Conservation (phyloP, 1,140 invertebrate genomes). For the Apis cerana region DNA sequence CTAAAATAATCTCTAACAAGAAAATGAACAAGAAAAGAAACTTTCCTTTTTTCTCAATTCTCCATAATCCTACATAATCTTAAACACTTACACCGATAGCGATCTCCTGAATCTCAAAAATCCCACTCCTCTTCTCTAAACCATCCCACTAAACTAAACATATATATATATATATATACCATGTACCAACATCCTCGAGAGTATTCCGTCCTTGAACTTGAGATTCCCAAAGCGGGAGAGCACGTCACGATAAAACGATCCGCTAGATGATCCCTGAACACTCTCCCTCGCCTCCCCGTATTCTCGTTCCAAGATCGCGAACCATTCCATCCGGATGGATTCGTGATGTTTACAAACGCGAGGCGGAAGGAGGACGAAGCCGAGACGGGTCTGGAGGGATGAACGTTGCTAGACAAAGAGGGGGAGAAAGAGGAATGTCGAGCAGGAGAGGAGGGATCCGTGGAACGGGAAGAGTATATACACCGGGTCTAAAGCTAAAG, state of each 20-base stretch:
- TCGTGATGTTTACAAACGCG: conserved; percentile 34
- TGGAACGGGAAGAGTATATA: not conserved
- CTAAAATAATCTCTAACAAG: no score
- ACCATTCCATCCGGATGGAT: not conserved
- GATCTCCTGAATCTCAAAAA: no score
- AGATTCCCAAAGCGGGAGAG: not conserved
- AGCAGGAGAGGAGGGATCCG: conserved; percentile 13
- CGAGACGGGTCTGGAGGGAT: conserved; percentile 40
- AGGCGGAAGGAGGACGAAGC: conserved; percentile 31
- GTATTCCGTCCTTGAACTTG: not conserved
- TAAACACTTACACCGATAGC: no score
- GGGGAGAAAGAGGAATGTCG: conserved; percentile 9
- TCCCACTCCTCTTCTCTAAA: no score
- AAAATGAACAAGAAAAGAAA: no score
- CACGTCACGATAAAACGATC: not conserved
- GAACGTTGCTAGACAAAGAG: conserved; percentile 43
- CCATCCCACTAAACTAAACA: no score
- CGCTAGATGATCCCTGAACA: no score
- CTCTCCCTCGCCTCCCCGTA: not conserved
- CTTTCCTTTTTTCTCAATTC: no score
- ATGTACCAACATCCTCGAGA: not conserved
- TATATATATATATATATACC: no score
- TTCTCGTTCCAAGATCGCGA: not conserved
- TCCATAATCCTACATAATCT: no score
- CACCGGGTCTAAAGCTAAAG: conserved; percentile 22